phyloP scores from a whole-genome alignment of 1,140 invertebrate genomes.

The Nomia melanderi region DNA sequence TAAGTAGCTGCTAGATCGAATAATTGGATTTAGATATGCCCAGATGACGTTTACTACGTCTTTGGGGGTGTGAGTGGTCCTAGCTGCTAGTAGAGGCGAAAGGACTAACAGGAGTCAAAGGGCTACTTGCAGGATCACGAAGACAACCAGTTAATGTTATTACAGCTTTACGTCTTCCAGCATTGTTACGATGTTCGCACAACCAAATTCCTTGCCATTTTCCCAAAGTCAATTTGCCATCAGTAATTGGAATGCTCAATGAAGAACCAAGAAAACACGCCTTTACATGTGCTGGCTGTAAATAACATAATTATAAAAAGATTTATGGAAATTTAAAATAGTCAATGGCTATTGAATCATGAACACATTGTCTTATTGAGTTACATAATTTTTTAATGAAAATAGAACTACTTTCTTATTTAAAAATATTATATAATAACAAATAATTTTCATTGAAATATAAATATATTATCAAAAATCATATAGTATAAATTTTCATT shows the following conservation, averaged over 20 bases:
- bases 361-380: background rate
- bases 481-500: no score
- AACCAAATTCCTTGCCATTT: constrained; percentile 99
- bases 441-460: no score
- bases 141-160: constrained; percentile 95
- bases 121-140: constrained; percentile 90
- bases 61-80: constrained; percentile 82
- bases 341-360: background rate
- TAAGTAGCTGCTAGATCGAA: constrained; percentile 79
- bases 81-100: constrained; percentile 95
- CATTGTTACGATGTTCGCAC: constrained; percentile 97
- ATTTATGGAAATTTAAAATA: constrained; percentile 26
- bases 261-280: constrained; percentile 97
- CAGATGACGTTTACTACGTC: constrained; percentile 78
- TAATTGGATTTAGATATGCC: constrained; percentile 78
- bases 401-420: background rate
- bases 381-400: background rate
- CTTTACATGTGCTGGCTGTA: constrained; percentile 97
- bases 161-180: constrained; percentile 94
- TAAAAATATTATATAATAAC: no score
- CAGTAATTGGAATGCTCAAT: constrained; percentile 96
- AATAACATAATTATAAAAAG: constrained; percentile 70
- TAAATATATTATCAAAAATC: background rate
- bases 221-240: constrained; percentile 96
- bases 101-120: constrained; percentile 90